Evolutionary conservation across 2,888 invertebrate genomes (phyloP), one percentile per base, ranked within the genome.

Genomic region (Drosophila borealis): DNA sequence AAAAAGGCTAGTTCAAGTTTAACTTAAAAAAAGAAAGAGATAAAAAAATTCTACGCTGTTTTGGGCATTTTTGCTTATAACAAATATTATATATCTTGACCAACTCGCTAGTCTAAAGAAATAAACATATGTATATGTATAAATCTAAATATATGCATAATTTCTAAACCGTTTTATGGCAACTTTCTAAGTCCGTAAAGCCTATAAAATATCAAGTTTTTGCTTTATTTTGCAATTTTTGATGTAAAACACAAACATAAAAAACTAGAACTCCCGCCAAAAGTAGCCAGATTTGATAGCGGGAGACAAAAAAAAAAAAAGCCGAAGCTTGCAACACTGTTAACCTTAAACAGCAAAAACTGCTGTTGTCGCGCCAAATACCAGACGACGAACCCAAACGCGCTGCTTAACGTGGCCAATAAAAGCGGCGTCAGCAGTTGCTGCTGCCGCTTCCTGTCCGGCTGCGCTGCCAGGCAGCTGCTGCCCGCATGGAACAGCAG

Each of bases 341-440:
- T 64, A 45, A 57, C 42, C 37, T 29, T 41, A 14, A 53, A 42
- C 74, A 68, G 60, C 69, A 59, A n/a, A 56, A 60, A 56, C 55
- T 55, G 33, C 14, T 48, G 62, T 48, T 39, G 55, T 25, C 54
- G 56, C 51, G 50, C 61, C 59, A 69, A 56, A 56, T 56, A 48
- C 46, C 67, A 66, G 56, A 39, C 76, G 44, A 49, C 64, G 51
- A 75, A 70, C 70, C 44, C 55, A 56, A 39, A 42, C 46, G 19
- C 51, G 53, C 48, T 44, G 39, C 53, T 42, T 36, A 72, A 57
- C 48, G 53, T 70, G 70, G 44, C 70, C 63, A 75, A 65, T 53
- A 55, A 17, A 61, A 56, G 37, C 44, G 61, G 37, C 67, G 81
- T 67, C 88, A 78, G 81, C 81, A 81, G 63, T 77, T 67, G 55